Percentiles rank a stretch among this genome's conserved stretches.
Evolutionary conservation across 1,140 invertebrate species (phyloP).

Genomic region (Drosophila parabipectinata): DNA sequence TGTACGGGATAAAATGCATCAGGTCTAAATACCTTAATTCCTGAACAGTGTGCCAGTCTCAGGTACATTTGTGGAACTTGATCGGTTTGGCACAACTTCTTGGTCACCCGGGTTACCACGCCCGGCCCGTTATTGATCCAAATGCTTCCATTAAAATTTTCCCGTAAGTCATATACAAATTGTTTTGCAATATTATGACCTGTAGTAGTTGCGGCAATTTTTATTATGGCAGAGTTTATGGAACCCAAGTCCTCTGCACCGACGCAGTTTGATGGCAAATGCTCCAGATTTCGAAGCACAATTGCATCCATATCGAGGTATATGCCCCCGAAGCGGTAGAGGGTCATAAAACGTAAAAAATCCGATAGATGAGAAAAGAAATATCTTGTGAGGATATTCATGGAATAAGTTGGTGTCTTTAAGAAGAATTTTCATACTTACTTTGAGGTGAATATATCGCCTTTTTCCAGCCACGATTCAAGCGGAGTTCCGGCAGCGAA

Average conservation of each 20-base stretch:
- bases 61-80: constrained; percentile 86
- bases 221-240: constrained; percentile 88
- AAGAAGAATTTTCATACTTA: constrained; percentile 65
- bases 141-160: constrained; percentile 86
- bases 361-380: constrained; percentile 85
- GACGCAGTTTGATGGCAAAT: constrained; percentile 87
- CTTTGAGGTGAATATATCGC: constrained; percentile 85
- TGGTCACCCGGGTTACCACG: constrained; percentile 88
- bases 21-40: constrained; percentile 87
- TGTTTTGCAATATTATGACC: constrained; percentile 86
- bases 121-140: constrained; percentile 91
- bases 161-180: constrained; percentile 86
- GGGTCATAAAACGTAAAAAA: constrained; percentile 88
- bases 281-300: constrained; percentile 86
- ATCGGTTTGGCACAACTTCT: constrained; percentile 86
- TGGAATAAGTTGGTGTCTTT: neutral
- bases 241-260: constrained; percentile 86
- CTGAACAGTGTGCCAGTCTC: constrained; percentile 85
- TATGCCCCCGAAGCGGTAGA: constrained; percentile 91
- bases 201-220: constrained; percentile 85
- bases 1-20: constrained; percentile 88
- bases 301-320: constrained; percentile 91
- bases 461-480: constrained; percentile 85
- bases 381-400: neutral
- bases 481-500: constrained; percentile 87